Evolutionary conservation across 2,888 invertebrate genomes (phyloP).

Genomic region (Orchesellides sinensis): DNA sequence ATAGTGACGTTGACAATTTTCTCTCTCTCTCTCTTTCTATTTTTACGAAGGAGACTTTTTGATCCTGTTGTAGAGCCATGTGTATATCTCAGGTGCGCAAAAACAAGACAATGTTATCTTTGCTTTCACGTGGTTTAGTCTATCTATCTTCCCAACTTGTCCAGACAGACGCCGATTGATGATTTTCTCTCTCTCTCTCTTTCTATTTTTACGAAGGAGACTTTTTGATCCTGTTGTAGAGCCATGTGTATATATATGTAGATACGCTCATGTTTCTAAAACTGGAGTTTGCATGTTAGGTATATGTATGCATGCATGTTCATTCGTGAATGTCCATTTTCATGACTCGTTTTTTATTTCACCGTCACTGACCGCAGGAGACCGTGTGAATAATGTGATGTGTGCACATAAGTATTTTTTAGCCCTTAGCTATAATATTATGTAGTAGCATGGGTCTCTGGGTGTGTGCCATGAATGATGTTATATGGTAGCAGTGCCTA

Average conservation of each 20-base stretch:
- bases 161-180: slow-evolving; percentile 48
- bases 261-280: slow-evolving; percentile 20
- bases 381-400: slow-evolving; percentile 55
- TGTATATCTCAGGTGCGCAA: slow-evolving; percentile 42
- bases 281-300: neutral
- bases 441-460: too few relatives aligned
- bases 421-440: slow-evolving; percentile 24
- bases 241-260: too few relatives aligned
- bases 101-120: neutral
- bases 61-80: slow-evolving; percentile 10
- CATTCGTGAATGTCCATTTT: slow-evolving; percentile 2
- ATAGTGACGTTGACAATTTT: slow-evolving; percentile 55
- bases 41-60: neutral
- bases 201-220: neutral
- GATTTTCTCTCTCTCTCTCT: neutral
- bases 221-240: neutral
- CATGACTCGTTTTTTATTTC: slow-evolving; percentile 34
- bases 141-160: slow-evolving; percentile 42
- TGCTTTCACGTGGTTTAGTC: neutral
- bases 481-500: too few relatives aligned
- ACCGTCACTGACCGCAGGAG: slow-evolving; percentile 42
- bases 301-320: slow-evolving; percentile 7
- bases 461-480: too few relatives aligned
- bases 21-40: neutral
- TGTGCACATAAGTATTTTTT: slow-evolving; percentile 20